Evolutionary conservation across 2,888 invertebrate species (phyloP), one percentile per base, ranked within the genome.

Genomic region (Drosophila mulleri): DNA sequence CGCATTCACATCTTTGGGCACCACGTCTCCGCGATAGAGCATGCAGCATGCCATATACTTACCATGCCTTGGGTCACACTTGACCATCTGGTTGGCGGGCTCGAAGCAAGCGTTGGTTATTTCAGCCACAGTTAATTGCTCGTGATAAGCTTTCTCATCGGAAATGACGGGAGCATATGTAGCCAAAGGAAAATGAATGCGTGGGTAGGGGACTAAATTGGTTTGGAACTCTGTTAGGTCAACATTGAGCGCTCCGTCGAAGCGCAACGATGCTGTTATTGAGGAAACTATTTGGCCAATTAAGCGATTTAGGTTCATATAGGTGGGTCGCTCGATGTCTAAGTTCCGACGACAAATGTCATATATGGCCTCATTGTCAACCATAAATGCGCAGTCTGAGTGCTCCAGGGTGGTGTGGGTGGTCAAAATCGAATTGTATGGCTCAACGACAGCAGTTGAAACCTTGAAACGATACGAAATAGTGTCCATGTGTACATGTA

Each of bases 21-120:
- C 98, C 23, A 98, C 98, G 92, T 98, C 98, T 7, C 98, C 98
- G 90, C 98, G 91, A 94, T 98, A 98, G 90, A 98, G 94, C 96
- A 98, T 97, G 91, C 98, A 98, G 93, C 98, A 98, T 18, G 98
- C 98, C 98, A 98, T 96, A 93, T 98, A 98, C 92, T 97, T 97
- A 60, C 97, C 97, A 90, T 96, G 96, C 58, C 97, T 95, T 0
- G 98, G 98, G 90, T 98, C 98, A 91, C 98, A 98, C 93, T 97
- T 97, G 53, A 97, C 97, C 96, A 98, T 97, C 94, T 97, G 98
- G 93, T 98, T 98, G 60, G 97, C 97, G 0, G 98, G 98, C 91
- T 98, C 98, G 93, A 98, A 98, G 93, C 98, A 98, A 29, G 98
- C 96, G 90, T 98, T 97, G 69, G 98, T 98, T 90, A 98, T 98